Base-by-base conservation (phyloP, 1,140 invertebrate genomes). In the Eubasilissa regina region DNA sequence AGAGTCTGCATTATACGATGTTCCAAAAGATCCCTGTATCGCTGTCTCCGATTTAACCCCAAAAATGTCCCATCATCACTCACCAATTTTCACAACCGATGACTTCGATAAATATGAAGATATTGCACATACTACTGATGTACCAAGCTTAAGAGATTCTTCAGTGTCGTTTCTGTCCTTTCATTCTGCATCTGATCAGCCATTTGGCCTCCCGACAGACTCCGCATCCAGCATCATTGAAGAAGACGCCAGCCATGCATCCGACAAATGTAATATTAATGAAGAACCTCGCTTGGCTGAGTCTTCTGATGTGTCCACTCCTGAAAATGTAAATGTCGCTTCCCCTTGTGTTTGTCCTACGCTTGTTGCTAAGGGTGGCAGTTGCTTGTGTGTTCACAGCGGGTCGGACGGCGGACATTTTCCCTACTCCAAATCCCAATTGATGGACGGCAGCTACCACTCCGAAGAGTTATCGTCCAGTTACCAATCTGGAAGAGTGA, bases 391-490 rank as follows among this genome's bases (percentile, higher is more conserved):
- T 83, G 82, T 81, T 81, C 72, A 62, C 82, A 83, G 82, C 60
- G 82, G 82, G 68, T 81, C 80, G 45, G 82, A 83, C 43, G 79
- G 80, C 70, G 77, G 79, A 45, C 82, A 83, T 55, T 81, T 79
- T 62, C 79, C 76, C 47, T 83, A 83, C 75, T 83, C 81, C 72
- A 80, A 80, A 66, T 83, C 81, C 77, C 77, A 66, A n/a, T 35
- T 76, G 55, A 83, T 81, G 82, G 82, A 83, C 13, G 79, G 79
- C 13, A 83, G 80, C 80, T 83, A 83, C 44, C 79, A 83, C 45
- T 81, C 79, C 12, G 82, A 83, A 25, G 82, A 83, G 60, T 58
- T 83, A 44, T 83, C 79, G 13, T 83, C 81, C 9, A 80, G 79
- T 48, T 83, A 83, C 72, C 81, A 83, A 21, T 79, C 73, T 0